Conservation (phyloP, 2,888 invertebrate species). For the Tipula unca region DNA sequence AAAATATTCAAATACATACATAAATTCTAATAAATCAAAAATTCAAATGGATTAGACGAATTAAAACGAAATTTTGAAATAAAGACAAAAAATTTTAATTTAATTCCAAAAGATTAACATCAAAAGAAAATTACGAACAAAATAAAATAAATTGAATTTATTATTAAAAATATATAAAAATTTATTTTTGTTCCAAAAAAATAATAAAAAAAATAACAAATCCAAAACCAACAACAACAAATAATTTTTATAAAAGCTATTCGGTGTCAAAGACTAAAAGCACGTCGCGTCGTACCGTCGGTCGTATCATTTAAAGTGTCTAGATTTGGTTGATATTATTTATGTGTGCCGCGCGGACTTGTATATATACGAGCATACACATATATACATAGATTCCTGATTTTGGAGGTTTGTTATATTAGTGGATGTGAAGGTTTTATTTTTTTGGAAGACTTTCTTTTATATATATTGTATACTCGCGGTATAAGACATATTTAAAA, state of each 20-base stretch:
- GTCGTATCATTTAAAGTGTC: constrained; percentile 14
- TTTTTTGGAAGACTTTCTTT: background rate
- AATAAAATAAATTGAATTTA: constrained; percentile 3
- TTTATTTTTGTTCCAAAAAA: background rate
- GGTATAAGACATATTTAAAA: background rate
- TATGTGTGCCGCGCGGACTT: background rate
- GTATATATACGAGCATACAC: background rate
- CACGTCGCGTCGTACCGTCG: constrained; percentile 29
- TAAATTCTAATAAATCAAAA: background rate
- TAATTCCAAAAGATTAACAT: constrained; percentile 8
- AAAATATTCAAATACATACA: background rate
- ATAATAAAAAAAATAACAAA: constrained; percentile 24
- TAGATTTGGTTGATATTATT: background rate
- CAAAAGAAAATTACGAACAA: constrained; percentile 2
- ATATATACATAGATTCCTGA: background rate
- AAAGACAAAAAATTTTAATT: background rate
- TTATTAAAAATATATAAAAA: background rate
- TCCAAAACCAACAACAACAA: background rate
- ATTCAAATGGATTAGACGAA: background rate
- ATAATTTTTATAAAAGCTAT: constrained; percentile 34
- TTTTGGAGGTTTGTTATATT: background rate
- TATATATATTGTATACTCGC: background rate
- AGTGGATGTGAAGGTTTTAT: background rate
- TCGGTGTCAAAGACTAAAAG: constrained; percentile 42
- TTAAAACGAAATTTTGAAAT: background rate